phyloP scores from a whole-genome alignment of 2,888 invertebrate genomes.

The Pocota personata region DNA sequence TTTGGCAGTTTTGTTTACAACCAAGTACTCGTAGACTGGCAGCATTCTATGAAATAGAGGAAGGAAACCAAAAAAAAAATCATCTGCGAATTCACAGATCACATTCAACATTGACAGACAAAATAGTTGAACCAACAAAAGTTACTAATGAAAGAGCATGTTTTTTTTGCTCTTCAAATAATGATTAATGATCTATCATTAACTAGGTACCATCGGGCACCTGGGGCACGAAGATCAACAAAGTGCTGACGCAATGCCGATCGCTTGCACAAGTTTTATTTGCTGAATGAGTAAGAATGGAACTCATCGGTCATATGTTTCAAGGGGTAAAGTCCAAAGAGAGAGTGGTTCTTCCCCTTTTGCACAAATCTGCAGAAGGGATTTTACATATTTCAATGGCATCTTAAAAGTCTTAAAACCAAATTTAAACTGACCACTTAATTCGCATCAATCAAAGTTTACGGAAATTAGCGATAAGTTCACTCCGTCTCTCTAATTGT shows the following conservation, averaged over 20 bases:
- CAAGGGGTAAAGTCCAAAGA: not conserved
- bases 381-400: not conserved
- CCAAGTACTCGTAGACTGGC: not conserved
- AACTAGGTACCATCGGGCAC: not conserved
- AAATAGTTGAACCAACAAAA: not conserved
- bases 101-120: slow-evolving; percentile 8
- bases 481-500: not conserved
- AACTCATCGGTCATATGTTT: not conserved
- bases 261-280: not conserved
- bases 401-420: not conserved
- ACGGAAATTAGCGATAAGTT: not conserved
- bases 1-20: slow-evolving; percentile 1
- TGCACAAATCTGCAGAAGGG: not conserved
- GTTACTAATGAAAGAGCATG: not conserved
- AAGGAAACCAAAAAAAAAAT: not conserved
- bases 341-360: not conserved
- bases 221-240: not conserved
- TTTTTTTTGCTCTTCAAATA: not conserved
- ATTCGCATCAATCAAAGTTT: not conserved
- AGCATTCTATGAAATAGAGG: no score
- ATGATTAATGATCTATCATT: not conserved
- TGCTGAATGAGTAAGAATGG: not conserved
- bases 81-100: not conserved
- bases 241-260: not conserved
- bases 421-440: not conserved